Base-by-base conservation (phyloP, 2,113 vertebrate species). In the Tamias sibiricus region DNA sequence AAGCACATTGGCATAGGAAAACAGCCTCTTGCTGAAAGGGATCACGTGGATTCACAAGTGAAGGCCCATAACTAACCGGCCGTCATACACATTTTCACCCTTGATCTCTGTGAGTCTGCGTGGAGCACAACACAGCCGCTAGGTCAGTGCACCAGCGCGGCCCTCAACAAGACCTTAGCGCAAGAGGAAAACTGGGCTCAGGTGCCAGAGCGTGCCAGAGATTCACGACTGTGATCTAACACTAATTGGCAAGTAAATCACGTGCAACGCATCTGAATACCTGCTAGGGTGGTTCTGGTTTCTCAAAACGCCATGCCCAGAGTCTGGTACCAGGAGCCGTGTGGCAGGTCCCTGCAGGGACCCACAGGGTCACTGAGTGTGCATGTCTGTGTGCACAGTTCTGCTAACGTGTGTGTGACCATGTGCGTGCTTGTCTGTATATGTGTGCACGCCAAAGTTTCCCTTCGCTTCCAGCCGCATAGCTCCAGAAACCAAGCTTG, bases 1-100 rank as follows among this genome's bases (percentile, higher is more conserved):
- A 94, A 92, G 52, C 88, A 84, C n/a, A 62, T 92, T 68, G 62
- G 72, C 72, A 57, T 26, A 79, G 54, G 72, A 92, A 90, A 81
- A 81, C 47, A 54, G n/a, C 20, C 80, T 49, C 44, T 54, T 92
- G 81, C 87, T 76, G 1, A 79, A 94, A 69, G 52, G 35, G 79
- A 87, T 59, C 35, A 5, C 28, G 16, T 57, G 94, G 35, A 30
- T 77, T 62, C 74, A 77, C 11, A 81, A 84, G 49, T 19, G 81
- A 44, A 30, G 28, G 30, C 47, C 69, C 57, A 40, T 47, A 82
- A 72, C 54, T 57, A 1, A 22, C 11, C 11, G 52, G 28, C 52
- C 37, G 1, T 1, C 17, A 6, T 7, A 8, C 30, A 10, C 0
- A 0, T n/a, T 52, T 47, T n/a, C 20, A 59, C 54, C 37, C 40